Evolutionary conservation across 2,113 vertebrate genomes (phyloP), one percentile per base, ranked within the genome.

Genomic region (Monopterus albus): DNA sequence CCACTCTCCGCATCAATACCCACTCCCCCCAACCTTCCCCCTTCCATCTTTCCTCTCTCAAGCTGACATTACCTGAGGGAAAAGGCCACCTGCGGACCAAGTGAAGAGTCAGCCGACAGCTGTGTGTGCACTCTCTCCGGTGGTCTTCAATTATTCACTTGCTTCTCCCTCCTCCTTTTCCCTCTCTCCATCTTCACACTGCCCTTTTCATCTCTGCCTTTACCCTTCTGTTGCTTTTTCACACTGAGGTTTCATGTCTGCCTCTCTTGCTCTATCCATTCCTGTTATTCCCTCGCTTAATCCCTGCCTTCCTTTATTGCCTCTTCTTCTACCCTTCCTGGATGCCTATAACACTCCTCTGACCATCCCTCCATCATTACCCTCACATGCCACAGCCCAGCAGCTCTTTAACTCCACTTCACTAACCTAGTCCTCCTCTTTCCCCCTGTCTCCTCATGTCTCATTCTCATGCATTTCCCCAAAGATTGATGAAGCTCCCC

Each of bases 401-500:
- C 65, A 78, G 78, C 82, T 71, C 69, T 75, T 80, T 59, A 50
- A 69, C 84, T 85, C 64, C 78, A 81, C 85, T 84, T 51, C 88
- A 79, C 81, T 82, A 80, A 80, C 75, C 55, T 35, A 80, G 85
- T 79, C 75, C 66, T 77, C 79, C 77, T 72, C 76, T 57, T 67
- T 74, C 42, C 71, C 75, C 68, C 82, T 29, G 63, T 88, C 87
- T 82, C 74, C 67, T 82, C 68, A 35, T 61, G 70, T 84, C 87
- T 72, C 77, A 80, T 74, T 60, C 69, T 78, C 43, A 10, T 58
- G 85, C 72, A 85, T 83, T 90, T 86, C 84, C 84, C 90, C 78
- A 79, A 90, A 93, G 91, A 93, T 92, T 92, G 92, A 93, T 92
- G 91, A 91, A 85, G 91, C 86, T 83, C 74, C 79, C 82, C 85